Base-by-base conservation (phyloP, 2,888 invertebrate genomes). In the Carpatolechia fugitivella region DNA sequence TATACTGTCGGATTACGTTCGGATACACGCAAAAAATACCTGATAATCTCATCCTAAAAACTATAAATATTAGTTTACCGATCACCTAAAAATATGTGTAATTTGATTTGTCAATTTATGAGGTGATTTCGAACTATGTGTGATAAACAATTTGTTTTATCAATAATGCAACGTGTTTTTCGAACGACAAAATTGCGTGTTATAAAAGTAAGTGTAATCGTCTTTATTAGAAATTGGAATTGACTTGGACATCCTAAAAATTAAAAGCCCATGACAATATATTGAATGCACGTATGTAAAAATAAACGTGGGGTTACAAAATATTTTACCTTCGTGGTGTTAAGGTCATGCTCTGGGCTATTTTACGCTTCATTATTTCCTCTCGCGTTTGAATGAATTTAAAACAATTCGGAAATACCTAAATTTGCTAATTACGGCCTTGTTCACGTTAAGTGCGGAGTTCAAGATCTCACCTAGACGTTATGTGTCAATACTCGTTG, bases 181-280 rank as follows among this genome's bases (percentile, higher is more conserved):
- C 33, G 33, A 33, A 33, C 44, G 44, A n/a, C 10, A 11, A 44
- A 1, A 3, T 47, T 11, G 30, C 10, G 31, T 47, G 47, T 47
- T 47, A 31, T 30, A 20, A 49, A 18, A 35, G 48, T 20, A 33
- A 20, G 33, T 48, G 33, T 24, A 24, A 24, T 24, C 24, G 48
- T 31, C 10, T 20, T 18, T 44, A n/a, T n/a, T n/a, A 10, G 16
- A 16, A 48, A 33, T 48, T 3, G 30, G 46, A 31, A 48, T 48
- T 48, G 47, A 48, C n/a, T 48, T 48, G 31, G 47, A 49, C 35
- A 11, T 6, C 8, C 8, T 33, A 8, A 33, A 33, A 33, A 6
- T 33, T 10, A 50, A 38, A 38, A 29, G 38, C 38, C 38, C 50
- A 38, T 38, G 50, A 50, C 36, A 50, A 50, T 38, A 50, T 29